These are phyloP conservation scores for Xanthia icteritia DNA, from an alignment of 2,888 invertebrate species.

Conservation along the genomic window DNA sequence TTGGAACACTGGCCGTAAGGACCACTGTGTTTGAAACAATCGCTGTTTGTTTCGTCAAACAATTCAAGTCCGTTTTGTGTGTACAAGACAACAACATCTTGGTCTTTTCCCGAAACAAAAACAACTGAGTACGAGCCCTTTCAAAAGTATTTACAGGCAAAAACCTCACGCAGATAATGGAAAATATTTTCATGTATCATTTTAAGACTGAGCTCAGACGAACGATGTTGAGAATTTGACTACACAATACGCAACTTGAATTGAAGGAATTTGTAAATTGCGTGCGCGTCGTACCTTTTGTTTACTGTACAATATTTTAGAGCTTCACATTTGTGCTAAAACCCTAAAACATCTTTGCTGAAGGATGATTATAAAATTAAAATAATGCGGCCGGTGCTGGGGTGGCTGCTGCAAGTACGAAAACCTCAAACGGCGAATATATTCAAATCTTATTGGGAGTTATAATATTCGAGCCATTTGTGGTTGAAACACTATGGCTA, in stretches of 20 bases:
- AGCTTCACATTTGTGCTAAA: background rate
- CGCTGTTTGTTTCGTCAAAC: background rate
- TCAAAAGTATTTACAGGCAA: background rate
- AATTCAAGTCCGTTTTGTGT: background rate
- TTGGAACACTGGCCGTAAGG: too few species aligned
- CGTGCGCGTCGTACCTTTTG: background rate
- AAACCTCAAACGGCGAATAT: too few species aligned
- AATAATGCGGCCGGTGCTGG: too few species aligned
- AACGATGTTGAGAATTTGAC: background rate
- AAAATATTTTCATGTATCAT: background rate
- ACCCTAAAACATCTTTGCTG: background rate
- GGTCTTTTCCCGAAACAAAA: background rate
- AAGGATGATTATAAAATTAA: too few species aligned
- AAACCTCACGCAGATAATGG: background rate
- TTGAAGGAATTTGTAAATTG: background rate
- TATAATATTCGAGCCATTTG: too few species aligned
- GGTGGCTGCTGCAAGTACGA: too few species aligned
- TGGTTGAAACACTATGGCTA: too few species aligned
- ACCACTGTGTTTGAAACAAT: background rate
- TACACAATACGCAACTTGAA: background rate
- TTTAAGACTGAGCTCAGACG: background rate
- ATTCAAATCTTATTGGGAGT: too few species aligned
- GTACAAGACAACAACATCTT: background rate
- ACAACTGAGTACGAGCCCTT: background rate
- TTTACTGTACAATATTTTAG: background rate